Percentiles rank a stretch among this genome's conserved stretches.
phyloP scores from a whole-genome alignment of 2,797 vertebrate genomes.

The Podargus strigoides region DNA sequence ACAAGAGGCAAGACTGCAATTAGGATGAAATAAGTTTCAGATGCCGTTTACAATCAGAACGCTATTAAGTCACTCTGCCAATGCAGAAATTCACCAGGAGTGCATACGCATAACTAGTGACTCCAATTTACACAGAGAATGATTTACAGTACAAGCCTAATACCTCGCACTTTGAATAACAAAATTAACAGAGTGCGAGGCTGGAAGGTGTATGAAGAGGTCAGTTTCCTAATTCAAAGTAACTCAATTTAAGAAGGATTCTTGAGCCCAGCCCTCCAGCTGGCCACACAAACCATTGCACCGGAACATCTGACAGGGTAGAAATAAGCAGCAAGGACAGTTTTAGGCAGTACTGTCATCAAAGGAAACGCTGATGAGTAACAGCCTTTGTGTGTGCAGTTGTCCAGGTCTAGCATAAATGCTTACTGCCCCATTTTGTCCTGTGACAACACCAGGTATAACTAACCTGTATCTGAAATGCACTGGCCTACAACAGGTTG shows the following conservation, averaged over 20 bases:
- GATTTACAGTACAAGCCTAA: neutral
- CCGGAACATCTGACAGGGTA: neutral
- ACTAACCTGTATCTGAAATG: neutral
- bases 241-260: neutral
- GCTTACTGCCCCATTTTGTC: neutral
- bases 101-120: rapidly evolving
- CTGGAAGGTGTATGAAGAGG: neutral
- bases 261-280: neutral
- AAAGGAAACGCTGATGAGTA: neutral
- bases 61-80: neutral
- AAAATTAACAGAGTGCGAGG: neutral
- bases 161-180: rapidly evolving
- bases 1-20: neutral
- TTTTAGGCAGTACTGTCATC: neutral
- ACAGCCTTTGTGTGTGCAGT: neutral
- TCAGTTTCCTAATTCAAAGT: neutral
- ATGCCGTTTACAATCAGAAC: neutral
- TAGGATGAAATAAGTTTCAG: neutral
- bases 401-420: neutral
- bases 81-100: neutral
- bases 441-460: neutral
- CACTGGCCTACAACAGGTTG: neutral
- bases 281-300: neutral
- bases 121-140: neutral
- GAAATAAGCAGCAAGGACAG: neutral